These are phyloP conservation scores for Thecocarcelia acutangulata DNA, from an alignment of 2,888 invertebrate species.

Conservation along the genomic window DNA sequence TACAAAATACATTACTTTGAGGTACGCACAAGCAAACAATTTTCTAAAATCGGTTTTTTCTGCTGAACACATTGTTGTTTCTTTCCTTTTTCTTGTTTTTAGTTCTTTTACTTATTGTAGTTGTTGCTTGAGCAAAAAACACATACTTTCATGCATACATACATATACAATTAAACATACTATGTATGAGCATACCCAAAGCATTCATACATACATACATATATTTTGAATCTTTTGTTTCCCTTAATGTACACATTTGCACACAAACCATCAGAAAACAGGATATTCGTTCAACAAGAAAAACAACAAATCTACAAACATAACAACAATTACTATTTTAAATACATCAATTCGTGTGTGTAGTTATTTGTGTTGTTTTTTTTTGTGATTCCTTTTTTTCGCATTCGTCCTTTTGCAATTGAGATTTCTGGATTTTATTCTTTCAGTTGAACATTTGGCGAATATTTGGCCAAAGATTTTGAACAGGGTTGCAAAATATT, in stretches of 20 bases:
- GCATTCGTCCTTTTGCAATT: constrained; percentile 51
- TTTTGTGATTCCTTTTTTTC: constrained; percentile 26
- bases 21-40: constrained; percentile 35
- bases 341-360: constrained; percentile 23
- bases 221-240: constrained; percentile 56
- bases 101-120: constrained; percentile 37
- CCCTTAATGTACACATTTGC: constrained; percentile 15
- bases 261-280: constrained; percentile 42
- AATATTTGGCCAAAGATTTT: constrained; percentile 39
- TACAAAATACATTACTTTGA: constrained; percentile 21
- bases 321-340: constrained; percentile 15
- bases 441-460: constrained; percentile 44
- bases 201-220: neutral
- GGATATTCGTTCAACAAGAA: constrained; percentile 54
- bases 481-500: constrained; percentile 47
- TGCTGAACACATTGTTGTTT: constrained; percentile 29
- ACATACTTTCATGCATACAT: neutral
- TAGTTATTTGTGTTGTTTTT: constrained; percentile 42
- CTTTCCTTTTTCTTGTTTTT: constrained; percentile 41
- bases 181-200: too few species aligned
- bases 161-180: too few species aligned
- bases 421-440: constrained; percentile 23
- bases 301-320: constrained; percentile 8
- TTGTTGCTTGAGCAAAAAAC: constrained; percentile 27
- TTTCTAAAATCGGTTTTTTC: constrained; percentile 6